These are phyloP conservation scores for Sinopyrophorus schimmeli DNA, from an alignment of 2,888 invertebrate species.

Conservation along the genomic window DNA sequence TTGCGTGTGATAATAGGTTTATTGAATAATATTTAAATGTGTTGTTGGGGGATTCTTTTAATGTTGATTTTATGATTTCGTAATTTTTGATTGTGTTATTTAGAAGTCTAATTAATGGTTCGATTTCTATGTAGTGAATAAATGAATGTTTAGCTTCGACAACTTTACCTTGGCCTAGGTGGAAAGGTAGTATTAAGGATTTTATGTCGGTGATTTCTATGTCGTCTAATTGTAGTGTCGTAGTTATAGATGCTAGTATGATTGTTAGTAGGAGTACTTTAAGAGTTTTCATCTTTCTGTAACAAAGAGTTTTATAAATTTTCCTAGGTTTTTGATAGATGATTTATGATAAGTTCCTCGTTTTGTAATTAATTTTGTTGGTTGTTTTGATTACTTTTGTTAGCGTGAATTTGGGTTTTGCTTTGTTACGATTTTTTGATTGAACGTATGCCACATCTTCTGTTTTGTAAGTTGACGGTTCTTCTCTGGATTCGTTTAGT, in stretches of 20 bases:
- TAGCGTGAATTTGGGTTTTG: conserved; percentile 7
- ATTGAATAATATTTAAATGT: background rate
- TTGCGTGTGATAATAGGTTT: conserved; percentile 5
- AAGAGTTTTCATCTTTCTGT: conserved; percentile 5
- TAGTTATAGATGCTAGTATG: too few species aligned
- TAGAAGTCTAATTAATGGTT: conserved; percentile 1
- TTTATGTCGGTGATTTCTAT: conserved; percentile 2
- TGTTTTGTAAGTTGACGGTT: conserved; percentile 5
- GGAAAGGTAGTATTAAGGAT: conserved; percentile 11
- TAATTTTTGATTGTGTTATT: conserved; percentile 2
- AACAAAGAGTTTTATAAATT: conserved; percentile 4
- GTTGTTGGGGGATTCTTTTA: background rate
- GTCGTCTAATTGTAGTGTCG: too few species aligned
- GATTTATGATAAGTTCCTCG: conserved; percentile 10
- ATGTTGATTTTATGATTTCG: background rate
- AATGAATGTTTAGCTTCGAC: conserved; percentile 10
- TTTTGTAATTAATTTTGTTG: conserved; percentile 11
- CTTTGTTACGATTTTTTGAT: conserved; percentile 9
- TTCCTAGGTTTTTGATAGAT: conserved; percentile 6
- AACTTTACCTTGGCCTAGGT: conserved; percentile 13
- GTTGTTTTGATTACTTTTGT: conserved; percentile 4
- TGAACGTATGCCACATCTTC: background rate
- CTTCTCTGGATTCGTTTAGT: conserved; percentile 12
- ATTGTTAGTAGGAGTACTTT: background rate
- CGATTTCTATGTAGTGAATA: conserved; percentile 11